Conservation (phyloP, 1,140 invertebrate genomes). For the Nebria ingens region DNA sequence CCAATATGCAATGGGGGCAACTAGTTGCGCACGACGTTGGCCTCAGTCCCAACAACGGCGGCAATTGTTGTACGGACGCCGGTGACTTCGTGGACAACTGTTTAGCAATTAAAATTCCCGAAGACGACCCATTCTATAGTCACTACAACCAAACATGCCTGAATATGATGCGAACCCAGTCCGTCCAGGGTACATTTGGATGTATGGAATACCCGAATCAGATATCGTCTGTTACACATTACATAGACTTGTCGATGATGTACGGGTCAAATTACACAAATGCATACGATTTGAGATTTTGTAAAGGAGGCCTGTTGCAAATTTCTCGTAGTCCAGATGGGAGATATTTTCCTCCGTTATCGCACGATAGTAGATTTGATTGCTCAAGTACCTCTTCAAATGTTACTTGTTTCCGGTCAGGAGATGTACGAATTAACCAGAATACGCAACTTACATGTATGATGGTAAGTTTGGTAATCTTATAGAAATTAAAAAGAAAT, state of each 20-base stretch:
- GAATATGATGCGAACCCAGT: slow-evolving; percentile 12
- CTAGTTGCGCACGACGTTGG: slow-evolving; percentile 45
- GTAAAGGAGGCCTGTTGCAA: slow-evolving; percentile 46
- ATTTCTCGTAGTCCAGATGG: slow-evolving; percentile 46
- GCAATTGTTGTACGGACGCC: slow-evolving; percentile 42
- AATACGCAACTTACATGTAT: slow-evolving; percentile 53
- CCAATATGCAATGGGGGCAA: slow-evolving; percentile 48
- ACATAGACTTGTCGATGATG: slow-evolving; percentile 66
- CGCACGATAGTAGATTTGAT: slow-evolving; percentile 44
- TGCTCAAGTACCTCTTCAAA: slow-evolving; percentile 50
- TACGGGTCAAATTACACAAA: slow-evolving; percentile 58
- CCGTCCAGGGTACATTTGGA: background rate
- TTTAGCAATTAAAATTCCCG: slow-evolving; percentile 52
- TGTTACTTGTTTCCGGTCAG: slow-evolving; percentile 34
- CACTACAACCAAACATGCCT: slow-evolving; percentile 19
- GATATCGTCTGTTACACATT: slow-evolving; percentile 54
- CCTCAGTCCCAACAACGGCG: slow-evolving; percentile 15
- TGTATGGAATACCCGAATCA: background rate
- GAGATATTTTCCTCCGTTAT: slow-evolving; percentile 51
- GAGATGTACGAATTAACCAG: slow-evolving; percentile 75
- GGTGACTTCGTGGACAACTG: slow-evolving; percentile 45
- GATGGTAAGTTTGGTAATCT: too few species aligned
- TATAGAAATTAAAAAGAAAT: too few species aligned
- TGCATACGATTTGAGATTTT: slow-evolving; percentile 42
- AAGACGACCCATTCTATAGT: slow-evolving; percentile 50